Percentiles rank a stretch among this genome's conserved stretches.
phyloP scores from a whole-genome alignment of 2,113 vertebrate genomes.

The Limanda limanda region DNA sequence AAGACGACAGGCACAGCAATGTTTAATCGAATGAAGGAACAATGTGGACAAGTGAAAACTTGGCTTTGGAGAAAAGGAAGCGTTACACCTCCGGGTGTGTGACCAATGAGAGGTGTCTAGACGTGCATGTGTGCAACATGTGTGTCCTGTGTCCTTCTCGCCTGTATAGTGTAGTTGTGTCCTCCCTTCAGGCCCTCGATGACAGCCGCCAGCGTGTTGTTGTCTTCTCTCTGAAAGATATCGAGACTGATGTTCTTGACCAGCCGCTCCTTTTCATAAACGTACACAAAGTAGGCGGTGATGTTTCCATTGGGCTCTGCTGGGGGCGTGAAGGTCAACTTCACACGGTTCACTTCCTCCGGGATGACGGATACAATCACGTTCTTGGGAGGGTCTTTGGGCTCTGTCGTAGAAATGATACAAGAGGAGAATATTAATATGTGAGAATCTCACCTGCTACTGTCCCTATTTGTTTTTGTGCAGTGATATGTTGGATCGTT shows the following conservation, averaged over 20 bases:
- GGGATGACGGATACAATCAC: conserved; percentile 89
- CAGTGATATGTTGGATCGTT: background rate
- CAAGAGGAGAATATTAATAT: background rate
- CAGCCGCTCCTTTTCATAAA: conserved; percentile 86
- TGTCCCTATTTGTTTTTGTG: background rate
- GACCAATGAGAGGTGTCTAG: background rate
- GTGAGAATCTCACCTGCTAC: background rate
- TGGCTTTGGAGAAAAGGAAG: background rate
- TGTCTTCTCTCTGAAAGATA: conserved; percentile 83
- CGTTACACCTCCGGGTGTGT: no score
- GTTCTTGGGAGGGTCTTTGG: conserved; percentile 94
- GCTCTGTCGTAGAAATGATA: conserved; percentile 81
- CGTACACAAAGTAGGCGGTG: conserved; percentile 88
- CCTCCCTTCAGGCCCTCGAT: conserved; percentile 95
- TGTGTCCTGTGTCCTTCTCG: conserved; percentile 66
- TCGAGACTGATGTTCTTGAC: conserved; percentile 84
- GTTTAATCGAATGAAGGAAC: background rate
- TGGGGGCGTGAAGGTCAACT: conserved; percentile 91
- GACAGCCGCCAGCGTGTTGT: conserved; percentile 86
- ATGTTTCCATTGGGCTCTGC: conserved; percentile 93
- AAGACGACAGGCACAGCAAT: background rate
- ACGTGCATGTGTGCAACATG: background rate
- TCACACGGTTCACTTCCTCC: conserved; percentile 90
- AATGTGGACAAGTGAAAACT: background rate
- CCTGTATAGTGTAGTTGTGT: conserved; percentile 91